Base-by-base conservation (phyloP, 1,140 invertebrate species). In the Phenacoccus solenopsis region DNA sequence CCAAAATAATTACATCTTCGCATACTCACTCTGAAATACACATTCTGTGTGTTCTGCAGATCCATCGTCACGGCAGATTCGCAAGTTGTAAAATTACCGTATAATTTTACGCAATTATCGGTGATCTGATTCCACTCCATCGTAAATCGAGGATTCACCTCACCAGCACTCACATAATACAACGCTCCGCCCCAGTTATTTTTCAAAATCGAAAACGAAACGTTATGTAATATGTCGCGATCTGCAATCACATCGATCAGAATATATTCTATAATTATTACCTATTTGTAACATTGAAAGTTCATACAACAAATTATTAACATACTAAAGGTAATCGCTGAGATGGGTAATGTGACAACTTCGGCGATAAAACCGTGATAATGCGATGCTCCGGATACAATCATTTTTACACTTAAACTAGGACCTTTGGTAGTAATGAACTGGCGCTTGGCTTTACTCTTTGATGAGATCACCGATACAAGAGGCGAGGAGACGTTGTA, bases 361-460 rank as follows among this genome's bases (percentile, higher is more conserved):
- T 99, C 96, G 16, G 96, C 97, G 73, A 99, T 91, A 77, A 99
- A 99, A 69, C 98, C 98, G 79, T 96, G 90, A n/a, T 86, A 82
- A 27, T 87, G 88, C 57, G 92, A 92, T 0, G 94, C 95, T 35
- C 96, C 95, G 72, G 94, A 96, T 28, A 95, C 94, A 76, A 97
- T 94, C 12, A 99, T 79, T 77, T 93, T 90, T 1, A 99, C 81
- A 75, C 93, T 96, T 68, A 99, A 80, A 74, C 90, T 92, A 0
- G 90, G 86, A 21, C 86, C 85, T 67, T 81, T 82, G 0, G 89
- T 91, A 75, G 80, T 87, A 72, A 91, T 90, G 28, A 94, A 83
- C 72, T 84, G 86, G 72, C 90, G 91, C 64, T 91, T 88, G 68
- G 86, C 80, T 0, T 83, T 82, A 71, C 85, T 86, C 38, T 86